Evolutionary conservation across 30 jellyfish, hydroid and myxozoan genomes (phyloP), one percentile per base, ranked within the genome.

Genomic region (Sanderia malayensis): DNA sequence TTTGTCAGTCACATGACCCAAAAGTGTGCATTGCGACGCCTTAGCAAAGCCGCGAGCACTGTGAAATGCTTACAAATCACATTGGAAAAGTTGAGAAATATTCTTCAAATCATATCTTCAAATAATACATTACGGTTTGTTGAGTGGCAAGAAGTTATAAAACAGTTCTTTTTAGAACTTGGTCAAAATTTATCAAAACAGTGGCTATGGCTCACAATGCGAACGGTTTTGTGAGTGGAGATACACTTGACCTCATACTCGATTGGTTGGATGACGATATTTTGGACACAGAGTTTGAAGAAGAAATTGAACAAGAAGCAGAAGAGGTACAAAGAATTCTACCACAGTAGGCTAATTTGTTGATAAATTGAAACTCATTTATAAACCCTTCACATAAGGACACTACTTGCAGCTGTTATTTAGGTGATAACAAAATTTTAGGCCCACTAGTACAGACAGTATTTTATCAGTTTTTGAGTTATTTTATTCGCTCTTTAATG

Each of bases 131-230:
- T n/a, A n/a, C n/a, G n/a, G n/a, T n/a, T 37, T 37, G 6, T 37
- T 37, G 52, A 37, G 52, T 37, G 13, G 6, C 6, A 37, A 37
- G 52, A 37, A 37, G 52, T 13, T 37, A 4, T 6, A 37, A 6
- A 37, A 37, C 52, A 37, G 6, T 37, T 37, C 13, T 37, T 37
- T 37, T 4, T 4, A 37, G 52, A 37, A 13, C 52, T 37, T 37
- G 32, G 32, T 6, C 13, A 37, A 13, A 13, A 37, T 13, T 6
- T 37, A 13, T 13, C 10, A 4, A 13, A 4, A 37, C 6, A 37
- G 52, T 37, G 52, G n/a, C n/a, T n/a, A 37, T 37, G 52, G 52
- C 52, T 37, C 10, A 37, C 52, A n/a, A n/a, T n/a, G 52, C 52
- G 52, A 37, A 37, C 52, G 52, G 13, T 37, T 6, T 37, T 37